phyloP scores from a whole-genome alignment of 2,888 invertebrate genomes.

The Blomia tropicalis region DNA sequence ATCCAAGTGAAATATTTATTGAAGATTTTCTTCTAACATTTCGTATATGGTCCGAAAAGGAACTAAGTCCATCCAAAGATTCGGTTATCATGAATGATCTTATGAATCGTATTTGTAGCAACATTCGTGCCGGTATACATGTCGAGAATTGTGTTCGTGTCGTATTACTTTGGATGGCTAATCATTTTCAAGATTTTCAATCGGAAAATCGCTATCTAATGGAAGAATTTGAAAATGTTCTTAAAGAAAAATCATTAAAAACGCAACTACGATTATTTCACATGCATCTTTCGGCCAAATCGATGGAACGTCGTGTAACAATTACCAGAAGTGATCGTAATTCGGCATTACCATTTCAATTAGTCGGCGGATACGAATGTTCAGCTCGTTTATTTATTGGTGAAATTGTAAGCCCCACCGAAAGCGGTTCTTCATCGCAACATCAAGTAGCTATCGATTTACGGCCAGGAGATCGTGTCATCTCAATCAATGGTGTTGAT shows the following conservation, averaged over 20 bases:
- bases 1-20: constrained; percentile 58
- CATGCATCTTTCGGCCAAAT: constrained; percentile 93
- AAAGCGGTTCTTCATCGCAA: constrained; percentile 19
- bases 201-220: constrained; percentile 6
- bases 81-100: constrained; percentile 6
- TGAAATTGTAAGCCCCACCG: background rate
- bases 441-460: background rate
- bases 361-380: constrained; percentile 80
- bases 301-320: constrained; percentile 73
- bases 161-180: constrained; percentile 93
- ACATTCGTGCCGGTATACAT: background rate
- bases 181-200: constrained; percentile 96
- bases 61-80: background rate
- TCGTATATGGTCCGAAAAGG: constrained; percentile 48
- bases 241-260: constrained; percentile 32
- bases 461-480: constrained; percentile 42
- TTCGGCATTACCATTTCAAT: constrained; percentile 74
- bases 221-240: constrained; percentile 8
- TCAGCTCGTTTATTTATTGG: constrained; percentile 22
- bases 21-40: constrained; percentile 96
- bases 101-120: background rate
- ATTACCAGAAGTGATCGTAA: constrained; percentile 79
- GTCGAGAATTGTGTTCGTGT: constrained; percentile 72
- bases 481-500: constrained; percentile 93
- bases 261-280: constrained; percentile 59